Percentiles rank a stretch among this genome's conserved stretches.
These are phyloP conservation scores for Drosophila stalkeri DNA, from an alignment of 2,888 invertebrate genomes.

Conservation along the genomic window DNA sequence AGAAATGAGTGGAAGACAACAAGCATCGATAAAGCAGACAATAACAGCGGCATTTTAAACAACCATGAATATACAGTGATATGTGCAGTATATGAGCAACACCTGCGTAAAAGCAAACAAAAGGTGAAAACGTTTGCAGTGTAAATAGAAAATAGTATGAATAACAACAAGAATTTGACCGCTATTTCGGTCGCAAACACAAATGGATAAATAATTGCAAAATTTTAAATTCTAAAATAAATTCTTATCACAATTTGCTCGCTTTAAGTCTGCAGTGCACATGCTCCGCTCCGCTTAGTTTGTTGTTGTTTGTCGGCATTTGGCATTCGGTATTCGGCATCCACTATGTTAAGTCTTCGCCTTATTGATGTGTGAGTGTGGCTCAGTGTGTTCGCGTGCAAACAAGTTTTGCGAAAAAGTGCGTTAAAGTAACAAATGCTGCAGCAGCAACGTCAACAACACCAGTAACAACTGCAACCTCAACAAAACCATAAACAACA, in stretches of 20 bases:
- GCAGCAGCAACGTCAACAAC: constrained; percentile 16
- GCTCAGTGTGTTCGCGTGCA: constrained; percentile 34
- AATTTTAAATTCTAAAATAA: constrained; percentile 8
- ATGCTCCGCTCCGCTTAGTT: constrained; percentile 10
- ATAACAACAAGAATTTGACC: constrained; percentile 12
- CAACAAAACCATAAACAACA: constrained; percentile 2
- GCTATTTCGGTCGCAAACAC: not conserved
- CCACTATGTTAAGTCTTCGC: constrained; percentile 24
- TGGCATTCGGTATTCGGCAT: constrained; percentile 23
- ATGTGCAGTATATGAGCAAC: constrained; percentile 13
- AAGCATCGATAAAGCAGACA: constrained; percentile 46
- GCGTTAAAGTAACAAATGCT: constrained; percentile 54
- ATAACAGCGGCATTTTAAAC: constrained; percentile 24
- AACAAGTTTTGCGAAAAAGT: constrained; percentile 55
- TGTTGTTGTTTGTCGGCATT: constrained; percentile 36
- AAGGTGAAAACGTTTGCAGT: constrained; percentile 14
- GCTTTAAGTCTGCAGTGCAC: constrained; percentile 11
- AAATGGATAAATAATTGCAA: constrained; percentile 20
- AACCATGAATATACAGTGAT: constrained; percentile 25
- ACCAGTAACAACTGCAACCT: constrained; percentile 1
- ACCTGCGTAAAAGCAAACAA: constrained; percentile 24
- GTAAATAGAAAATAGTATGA: constrained; percentile 14
- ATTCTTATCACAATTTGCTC: constrained; percentile 15
- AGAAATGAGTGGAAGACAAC: constrained; percentile 40
- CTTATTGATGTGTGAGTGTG: constrained; percentile 19